Base-by-base conservation (phyloP, 2,113 vertebrate genomes). In the Ailurus styani region DNA sequence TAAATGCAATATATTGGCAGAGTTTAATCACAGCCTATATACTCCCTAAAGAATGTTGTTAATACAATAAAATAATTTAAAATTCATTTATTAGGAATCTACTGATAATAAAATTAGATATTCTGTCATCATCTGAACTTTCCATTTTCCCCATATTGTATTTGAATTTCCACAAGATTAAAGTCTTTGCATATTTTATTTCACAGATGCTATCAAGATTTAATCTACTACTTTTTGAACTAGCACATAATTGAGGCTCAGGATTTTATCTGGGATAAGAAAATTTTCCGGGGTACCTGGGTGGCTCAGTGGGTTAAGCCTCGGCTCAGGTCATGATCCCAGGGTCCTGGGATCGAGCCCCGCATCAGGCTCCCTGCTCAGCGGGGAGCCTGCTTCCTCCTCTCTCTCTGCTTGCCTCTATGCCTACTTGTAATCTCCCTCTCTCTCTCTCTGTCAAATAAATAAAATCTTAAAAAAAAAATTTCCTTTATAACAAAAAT, bases 181-280 rank as follows among this genome's bases (percentile, higher is more conserved):
- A 96, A 78, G 34, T 93, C 29, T 45, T 23, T 60, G 4, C 2
- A 12, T 72, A 31, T 83, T 97, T 90, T 72, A 90, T 95, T 96
- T 97, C 79, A 57, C 14, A 89, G 54, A 1, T 27, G 14, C 78
- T 55, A 66, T 31, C 18, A 34, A 95, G 25, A 91, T 79, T 95
- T 87, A 66, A 96, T 85, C 40, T 45, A 27, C 57, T 87, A 3
- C n/a, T 47, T 93, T 93, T 18, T 57, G 37, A 62, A 60, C 23
- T 47, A 87, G n/a, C 54, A 82, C 6, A 21, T 85, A 72, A 85
- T 12, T 66, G 54, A 87, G 40, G 21, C 40, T 79, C 37, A 77
- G 27, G 7, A 70, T 84, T 95, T 87, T 95, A 96, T 57, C 73
- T 96, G n/a, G 52, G 27, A 75, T 62, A 91, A 62, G 29, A 96